A percentile compares a stretch with the other conserved stretches of the same genome.
These are phyloP conservation scores for Hedychridium roseum DNA, from an alignment of 2,888 invertebrate genomes.

Conservation along the genomic window DNA sequence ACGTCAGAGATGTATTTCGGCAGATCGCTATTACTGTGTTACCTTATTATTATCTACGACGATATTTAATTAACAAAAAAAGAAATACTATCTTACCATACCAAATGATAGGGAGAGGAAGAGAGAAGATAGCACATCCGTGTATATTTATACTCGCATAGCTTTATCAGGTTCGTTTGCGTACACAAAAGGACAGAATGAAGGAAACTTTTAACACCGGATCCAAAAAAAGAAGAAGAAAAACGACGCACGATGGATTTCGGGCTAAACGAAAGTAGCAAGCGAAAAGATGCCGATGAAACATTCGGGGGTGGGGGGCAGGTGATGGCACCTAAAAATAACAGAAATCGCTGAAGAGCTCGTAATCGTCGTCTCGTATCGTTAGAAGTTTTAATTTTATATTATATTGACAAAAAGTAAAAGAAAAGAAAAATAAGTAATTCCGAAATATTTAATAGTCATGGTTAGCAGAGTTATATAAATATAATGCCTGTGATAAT, in stretches of 20 bases:
- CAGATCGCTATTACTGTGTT: constrained; percentile 48
- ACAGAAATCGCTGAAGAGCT: too few relatives aligned
- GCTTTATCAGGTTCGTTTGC: constrained; percentile 40
- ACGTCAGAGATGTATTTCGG: constrained; percentile 44
- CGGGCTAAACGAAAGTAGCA: neutral
- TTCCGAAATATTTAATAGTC: constrained; percentile 60
- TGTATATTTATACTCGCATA: constrained; percentile 42
- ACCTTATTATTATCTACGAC: constrained; percentile 41
- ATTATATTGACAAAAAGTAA: constrained; percentile 33
- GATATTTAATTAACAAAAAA: constrained; percentile 41
- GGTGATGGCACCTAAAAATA: too few relatives aligned
- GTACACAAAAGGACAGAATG: constrained; percentile 22
- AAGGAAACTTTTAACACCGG: too few relatives aligned
- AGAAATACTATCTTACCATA: constrained; percentile 57
- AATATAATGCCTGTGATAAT: constrained; percentile 76
- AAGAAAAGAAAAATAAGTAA: constrained; percentile 43
- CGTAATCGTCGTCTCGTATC: constrained; percentile 57
- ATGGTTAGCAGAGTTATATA: constrained; percentile 64
- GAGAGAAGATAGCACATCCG: constrained; percentile 48
- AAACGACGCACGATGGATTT: neutral
- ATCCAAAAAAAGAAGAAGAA: too few relatives aligned
- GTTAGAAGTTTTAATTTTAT: constrained; percentile 60
- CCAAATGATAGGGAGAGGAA: constrained; percentile 58
- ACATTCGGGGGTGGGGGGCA: too few relatives aligned
- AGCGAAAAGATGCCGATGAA: too few relatives aligned